Base-by-base conservation (phyloP, 2,888 invertebrate species). In the Drosophila flavopinicola region DNA sequence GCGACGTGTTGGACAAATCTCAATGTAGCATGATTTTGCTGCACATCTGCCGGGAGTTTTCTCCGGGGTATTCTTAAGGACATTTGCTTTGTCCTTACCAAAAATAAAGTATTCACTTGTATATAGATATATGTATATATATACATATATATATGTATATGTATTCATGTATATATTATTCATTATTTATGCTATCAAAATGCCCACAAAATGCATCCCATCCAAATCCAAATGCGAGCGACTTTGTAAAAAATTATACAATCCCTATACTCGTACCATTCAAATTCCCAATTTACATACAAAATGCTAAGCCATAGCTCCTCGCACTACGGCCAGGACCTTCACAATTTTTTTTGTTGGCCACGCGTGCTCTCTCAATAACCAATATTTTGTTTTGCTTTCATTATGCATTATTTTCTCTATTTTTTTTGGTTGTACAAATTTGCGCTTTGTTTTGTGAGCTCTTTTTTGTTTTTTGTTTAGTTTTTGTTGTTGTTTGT, bases 1-100 rank as follows among this genome's bases (percentile, higher is more conserved):
- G 87, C 67, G 75, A 65, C 80, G 87, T 85, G 80, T 57, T 80
- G 80, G 80, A 87, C 77, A 80, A 87, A 80, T 85, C 75, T 80
- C 80, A 87, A 87, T 87, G 75, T 78, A 57, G 79, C 80, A 80
- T 80, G 80, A 83, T 82, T 87, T 72, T 87, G 79, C 32, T 67
- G 78, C 75, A 68, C 42, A 23, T 48, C n/a, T 53, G 30, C 38
- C 27, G 13, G 24, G 24, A 13, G n/a, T 44, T 58, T 61, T 47
- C 27, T 25, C 42, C 23, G 27, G 35, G 41, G 41, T 30, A n/a
- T 44, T 42, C 38, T 48, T 17, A 32, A 51, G 71, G 51, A 44
- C 53, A 37, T 53, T 32, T 5, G 27, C 37, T 6, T 25, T 35
- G 49, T 57, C 60, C 72, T 45, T 27, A 29, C 42, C 53, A 53